Evolutionary conservation across 1,140 invertebrate species (phyloP), one percentile per base, ranked within the genome.

Genomic region (Drosophila asahinai): DNA sequence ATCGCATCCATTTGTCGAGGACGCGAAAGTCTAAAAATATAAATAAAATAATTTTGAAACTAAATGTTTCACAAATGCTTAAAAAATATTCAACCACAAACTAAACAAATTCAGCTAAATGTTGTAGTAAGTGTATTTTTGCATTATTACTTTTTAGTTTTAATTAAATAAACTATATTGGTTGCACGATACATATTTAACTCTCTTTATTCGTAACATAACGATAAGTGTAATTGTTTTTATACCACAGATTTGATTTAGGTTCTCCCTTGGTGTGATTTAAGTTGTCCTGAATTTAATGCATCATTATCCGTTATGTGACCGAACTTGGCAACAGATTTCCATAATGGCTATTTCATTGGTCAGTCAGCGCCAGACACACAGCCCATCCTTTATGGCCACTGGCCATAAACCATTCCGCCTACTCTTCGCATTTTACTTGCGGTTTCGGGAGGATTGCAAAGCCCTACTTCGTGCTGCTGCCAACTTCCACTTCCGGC

Each of bases 311-410:
- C 76, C 65, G 71, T 81, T 86, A 84, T 81, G 86, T 66, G 77
- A 63, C 55, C 77, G 57, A 80, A 58, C 19, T 79, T 80, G 82
- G 68, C 68, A 77, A 81, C 86, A 90, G 86, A 90, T 89, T 89
- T 89, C 71, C 86, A 86, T 90, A 90, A 90, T 90, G 81, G 72
- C 72, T 74, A 82, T 91, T 90, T 90, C 79, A 90, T 90, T 91
- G 75, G 59, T 49, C 30, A 55, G 49, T 58, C 60, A 49, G 55
- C 11, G 30, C 45, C 55, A 38, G 59, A 55, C 14, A 42, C 36
- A 25, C 14, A 1, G 55, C n/a, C 59, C 59, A 61, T 66, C 17
- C 47, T 36, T 70, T 48, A 68, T 45, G 63, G 63, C 33, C 40
- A 27, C 19, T 45, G 65, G 64, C 51, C 51, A 47, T 42, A 51